phyloP scores from a whole-genome alignment of 2,797 vertebrate genomes.

The Catamblyrhynchus diadema region DNA sequence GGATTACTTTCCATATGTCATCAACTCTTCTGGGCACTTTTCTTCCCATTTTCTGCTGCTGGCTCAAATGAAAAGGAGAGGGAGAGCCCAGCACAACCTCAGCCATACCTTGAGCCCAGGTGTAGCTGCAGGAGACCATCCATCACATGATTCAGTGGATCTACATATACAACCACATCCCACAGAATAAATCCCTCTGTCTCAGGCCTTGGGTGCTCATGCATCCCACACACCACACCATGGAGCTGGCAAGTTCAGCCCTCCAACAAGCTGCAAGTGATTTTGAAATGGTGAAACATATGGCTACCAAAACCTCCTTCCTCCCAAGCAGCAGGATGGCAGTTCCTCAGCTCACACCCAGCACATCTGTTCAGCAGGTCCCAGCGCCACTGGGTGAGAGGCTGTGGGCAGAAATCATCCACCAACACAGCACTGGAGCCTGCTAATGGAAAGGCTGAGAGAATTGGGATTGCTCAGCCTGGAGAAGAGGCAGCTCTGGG shows the following conservation, averaged over 20 bases:
- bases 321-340: neutral
- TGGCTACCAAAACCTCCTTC: neutral
- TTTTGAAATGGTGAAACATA: neutral
- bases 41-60: neutral
- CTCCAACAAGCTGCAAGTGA: neutral
- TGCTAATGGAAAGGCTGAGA: neutral
- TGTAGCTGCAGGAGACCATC: neutral
- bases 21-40: neutral
- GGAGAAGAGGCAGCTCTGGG: neutral
- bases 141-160: rapidly evolving
- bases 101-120: neutral
- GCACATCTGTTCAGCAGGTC: neutral
- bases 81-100: neutral
- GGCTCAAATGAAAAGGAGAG: neutral
- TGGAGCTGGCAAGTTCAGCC: neutral
- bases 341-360: neutral
- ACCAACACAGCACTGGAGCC: neutral
- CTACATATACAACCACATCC: neutral
- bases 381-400: rapidly evolving
- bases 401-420: neutral
- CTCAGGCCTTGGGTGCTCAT: neutral
- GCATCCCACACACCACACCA: neutral
- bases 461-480: neutral
- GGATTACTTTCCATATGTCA: neutral
- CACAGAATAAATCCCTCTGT: neutral